Evolutionary conservation across 2,113 vertebrate species (phyloP).

Genomic region (Oreochromis tanganicae): DNA sequence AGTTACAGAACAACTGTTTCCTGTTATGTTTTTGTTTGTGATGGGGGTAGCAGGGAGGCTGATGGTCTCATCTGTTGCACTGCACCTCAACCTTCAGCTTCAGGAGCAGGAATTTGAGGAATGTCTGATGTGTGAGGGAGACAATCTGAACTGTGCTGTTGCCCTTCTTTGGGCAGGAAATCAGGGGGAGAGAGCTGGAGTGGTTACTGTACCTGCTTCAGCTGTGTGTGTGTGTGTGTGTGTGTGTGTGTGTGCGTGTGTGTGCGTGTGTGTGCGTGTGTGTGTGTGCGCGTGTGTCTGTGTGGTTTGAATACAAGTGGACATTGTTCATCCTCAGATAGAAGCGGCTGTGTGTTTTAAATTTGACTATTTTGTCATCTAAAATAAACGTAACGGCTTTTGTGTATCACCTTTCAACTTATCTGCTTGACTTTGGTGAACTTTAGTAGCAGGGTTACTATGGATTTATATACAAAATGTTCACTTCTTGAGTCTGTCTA

Average conservation of each 20-base stretch:
- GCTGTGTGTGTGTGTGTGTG: not conserved
- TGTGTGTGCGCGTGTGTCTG: too few relatives aligned
- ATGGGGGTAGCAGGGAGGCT: not conserved
- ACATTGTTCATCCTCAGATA: too few relatives aligned
- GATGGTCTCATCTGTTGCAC: constrained; percentile 15
- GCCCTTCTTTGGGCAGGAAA: constrained; percentile 67
- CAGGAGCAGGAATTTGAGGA: constrained; percentile 60
- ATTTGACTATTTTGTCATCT: too few relatives aligned
- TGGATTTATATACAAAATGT: not conserved
- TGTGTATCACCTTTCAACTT: not conserved
- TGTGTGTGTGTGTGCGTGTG: not conserved
- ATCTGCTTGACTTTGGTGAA: not conserved
- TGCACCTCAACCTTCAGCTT: constrained; percentile 25
- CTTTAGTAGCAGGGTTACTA: not conserved
- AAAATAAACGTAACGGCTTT: not conserved
- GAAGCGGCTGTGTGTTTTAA: too few relatives aligned
- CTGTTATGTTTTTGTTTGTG: not conserved
- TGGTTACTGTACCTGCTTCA: constrained; percentile 22
- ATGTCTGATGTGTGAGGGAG: constrained; percentile 62
- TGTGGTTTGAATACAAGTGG: too few relatives aligned
- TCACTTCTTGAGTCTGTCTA: not conserved
- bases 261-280: not conserved
- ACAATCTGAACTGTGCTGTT: constrained; percentile 22
- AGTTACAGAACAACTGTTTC: not conserved
- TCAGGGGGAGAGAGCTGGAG: not conserved